phyloP scores from a whole-genome alignment of 2,888 invertebrate species.

The Drosophila lutescens region DNA sequence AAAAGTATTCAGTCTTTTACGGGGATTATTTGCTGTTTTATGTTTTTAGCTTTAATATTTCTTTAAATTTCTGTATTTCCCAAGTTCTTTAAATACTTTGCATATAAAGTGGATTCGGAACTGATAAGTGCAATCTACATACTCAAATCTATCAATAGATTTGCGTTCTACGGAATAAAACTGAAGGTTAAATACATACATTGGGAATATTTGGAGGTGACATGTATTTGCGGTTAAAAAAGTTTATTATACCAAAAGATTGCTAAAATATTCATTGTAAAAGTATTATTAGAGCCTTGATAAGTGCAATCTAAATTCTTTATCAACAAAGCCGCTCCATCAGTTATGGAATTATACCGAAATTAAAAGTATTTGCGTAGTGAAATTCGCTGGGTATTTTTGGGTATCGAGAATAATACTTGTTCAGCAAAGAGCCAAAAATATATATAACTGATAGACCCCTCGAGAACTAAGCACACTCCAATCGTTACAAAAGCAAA shows the following conservation, averaged over 20 bases:
- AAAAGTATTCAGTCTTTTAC: not conserved
- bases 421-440: not conserved
- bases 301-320: conserved; percentile 5
- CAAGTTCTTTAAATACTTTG: not conserved
- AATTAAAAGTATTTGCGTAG: not conserved
- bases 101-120: not conserved
- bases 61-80: no score
- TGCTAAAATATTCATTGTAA: no score
- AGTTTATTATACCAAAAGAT: no score
- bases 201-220: no score
- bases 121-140: not conserved
- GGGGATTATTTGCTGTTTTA: conserved; percentile 22
- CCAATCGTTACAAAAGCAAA: no score
- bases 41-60: not conserved
- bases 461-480: conserved; percentile 8
- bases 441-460: not conserved
- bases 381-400: not conserved
- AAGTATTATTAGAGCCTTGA: not conserved
- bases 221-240: no score
- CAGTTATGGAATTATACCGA: conserved; percentile 8
- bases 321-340: not conserved
- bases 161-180: no score
- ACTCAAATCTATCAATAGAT: not conserved
- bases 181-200: no score
- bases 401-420: not conserved